A percentile compares a stretch with the other conserved stretches of the same genome.
phyloP scores from a whole-genome alignment of 2,797 vertebrate genomes.

The Setipinna tenuifilis region DNA sequence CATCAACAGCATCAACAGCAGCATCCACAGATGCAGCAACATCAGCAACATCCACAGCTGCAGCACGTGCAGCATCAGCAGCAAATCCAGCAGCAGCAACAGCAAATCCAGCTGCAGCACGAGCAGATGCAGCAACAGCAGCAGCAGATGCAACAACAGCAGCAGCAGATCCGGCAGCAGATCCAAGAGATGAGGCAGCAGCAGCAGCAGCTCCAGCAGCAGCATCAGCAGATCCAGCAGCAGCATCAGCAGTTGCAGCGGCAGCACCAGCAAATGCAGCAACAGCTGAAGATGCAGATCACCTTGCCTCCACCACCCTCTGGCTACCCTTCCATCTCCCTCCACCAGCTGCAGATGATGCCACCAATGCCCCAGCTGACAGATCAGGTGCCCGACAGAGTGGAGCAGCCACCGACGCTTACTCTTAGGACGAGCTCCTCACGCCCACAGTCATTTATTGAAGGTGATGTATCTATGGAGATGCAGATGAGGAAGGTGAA shows the following conservation, averaged over 20 bases:
- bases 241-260: slow-evolving; percentile 82
- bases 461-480: slow-evolving; percentile 82
- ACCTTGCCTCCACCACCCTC: slow-evolving; percentile 75
- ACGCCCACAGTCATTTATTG: slow-evolving; percentile 75
- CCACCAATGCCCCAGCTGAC: slow-evolving; percentile 70
- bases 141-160: slow-evolving; percentile 79
- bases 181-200: slow-evolving; percentile 80
- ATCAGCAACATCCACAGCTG: slow-evolving; percentile 55
- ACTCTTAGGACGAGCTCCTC: slow-evolving; percentile 78
- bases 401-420: slow-evolving; percentile 76
- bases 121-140: slow-evolving; percentile 79
- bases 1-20: slow-evolving; percentile 1
- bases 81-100: slow-evolving; percentile 51
- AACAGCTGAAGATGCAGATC: slow-evolving; percentile 81
- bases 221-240: slow-evolving; percentile 81
- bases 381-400: slow-evolving; percentile 72
- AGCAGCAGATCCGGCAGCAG: slow-evolving; percentile 78
- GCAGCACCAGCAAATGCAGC: slow-evolving; percentile 82
- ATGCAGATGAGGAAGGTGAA: slow-evolving; percentile 89
- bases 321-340: slow-evolving; percentile 74
- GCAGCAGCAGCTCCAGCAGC: slow-evolving; percentile 80
- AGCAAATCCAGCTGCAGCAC: slow-evolving; percentile 74
- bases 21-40: slow-evolving; percentile 54
- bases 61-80: slow-evolving; percentile 53
- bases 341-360: slow-evolving; percentile 78